Conservation (phyloP, 2,113 vertebrate genomes). For the Leucosticte australis region DNA sequence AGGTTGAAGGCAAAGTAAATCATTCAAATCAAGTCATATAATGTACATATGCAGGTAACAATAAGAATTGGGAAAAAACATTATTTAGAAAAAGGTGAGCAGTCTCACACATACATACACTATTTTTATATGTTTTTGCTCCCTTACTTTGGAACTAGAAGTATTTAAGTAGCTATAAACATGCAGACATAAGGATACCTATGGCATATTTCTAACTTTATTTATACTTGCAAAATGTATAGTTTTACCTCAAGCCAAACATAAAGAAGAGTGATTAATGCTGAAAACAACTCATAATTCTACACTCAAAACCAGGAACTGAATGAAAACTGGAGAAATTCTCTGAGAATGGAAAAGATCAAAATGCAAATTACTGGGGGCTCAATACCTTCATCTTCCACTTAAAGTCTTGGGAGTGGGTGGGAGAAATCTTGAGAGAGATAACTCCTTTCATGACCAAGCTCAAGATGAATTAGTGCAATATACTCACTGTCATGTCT, state of each 20-base stretch:
- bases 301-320: not conserved
- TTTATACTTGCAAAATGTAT: not conserved
- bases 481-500: constrained; percentile 35
- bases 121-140: not conserved
- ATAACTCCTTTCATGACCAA: not conserved
- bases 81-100: not conserved
- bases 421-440: not conserved
- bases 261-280: not conserved
- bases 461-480: constrained; percentile 47
- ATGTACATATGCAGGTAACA: not conserved
- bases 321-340: not conserved
- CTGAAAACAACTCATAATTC: not conserved
- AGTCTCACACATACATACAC: not conserved
- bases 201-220: not conserved
- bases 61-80: not conserved
- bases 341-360: not conserved
- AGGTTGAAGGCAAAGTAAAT: not conserved
- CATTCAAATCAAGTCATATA: not conserved
- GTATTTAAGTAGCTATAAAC: not conserved
- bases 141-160: not conserved
- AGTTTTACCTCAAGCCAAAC: not conserved
- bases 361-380: not conserved
- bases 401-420: not conserved
- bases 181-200: not conserved
- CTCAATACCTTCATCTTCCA: not conserved